Evolutionary conservation across 2,797 vertebrate genomes (phyloP), one percentile per base, ranked within the genome.

Genomic region (Chaetophractus vellerosus): DNA sequence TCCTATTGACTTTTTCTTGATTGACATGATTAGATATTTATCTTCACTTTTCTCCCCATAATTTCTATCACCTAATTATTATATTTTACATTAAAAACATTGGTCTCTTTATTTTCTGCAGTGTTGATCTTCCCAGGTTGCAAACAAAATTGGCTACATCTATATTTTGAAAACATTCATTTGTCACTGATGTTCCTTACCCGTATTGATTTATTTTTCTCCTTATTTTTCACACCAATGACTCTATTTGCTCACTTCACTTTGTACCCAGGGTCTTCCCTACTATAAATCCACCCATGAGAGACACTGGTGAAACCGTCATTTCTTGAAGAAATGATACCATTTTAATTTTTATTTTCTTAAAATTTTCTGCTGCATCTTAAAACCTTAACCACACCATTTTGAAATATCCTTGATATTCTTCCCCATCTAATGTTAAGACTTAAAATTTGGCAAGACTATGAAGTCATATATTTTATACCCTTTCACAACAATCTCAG

Each of bases 301-400:
- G 93, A 86, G 63, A 76, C 16, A 50, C 5, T 79, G 9, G 1
- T 86, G 52, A 94, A 88, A 59, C 41, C 83, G 11, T 57, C 10
- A 55, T 83, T 89, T 87, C 12, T 93, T 38, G 48, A 82, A 68
- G 15, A 93, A 81, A 68, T 4, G 57, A 4, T 1, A 59, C 10
- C 10, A 45, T 45, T 94, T 71, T 80, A 31, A 72, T 52, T 89
- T 91, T 91, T 75, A 9, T 10, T 52, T 31, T 75, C 45, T 10
- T 52, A 11, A 78, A 85, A 66, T 93, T 91, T 93, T 88, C 14
- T 21, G n/a, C 9, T 74, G 9, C n/a, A 80, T 36, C n/a, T 74
- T 12, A 71, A 76, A 31, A 45, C 41, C 2, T 36, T 36, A 41
- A 85, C 15, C 2, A 63, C 1, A 59, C 7, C 33, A 45, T 45